These are phyloP conservation scores for Scrobipalpa atriplicella DNA, from an alignment of 2,888 invertebrate genomes.

Conservation along the genomic window DNA sequence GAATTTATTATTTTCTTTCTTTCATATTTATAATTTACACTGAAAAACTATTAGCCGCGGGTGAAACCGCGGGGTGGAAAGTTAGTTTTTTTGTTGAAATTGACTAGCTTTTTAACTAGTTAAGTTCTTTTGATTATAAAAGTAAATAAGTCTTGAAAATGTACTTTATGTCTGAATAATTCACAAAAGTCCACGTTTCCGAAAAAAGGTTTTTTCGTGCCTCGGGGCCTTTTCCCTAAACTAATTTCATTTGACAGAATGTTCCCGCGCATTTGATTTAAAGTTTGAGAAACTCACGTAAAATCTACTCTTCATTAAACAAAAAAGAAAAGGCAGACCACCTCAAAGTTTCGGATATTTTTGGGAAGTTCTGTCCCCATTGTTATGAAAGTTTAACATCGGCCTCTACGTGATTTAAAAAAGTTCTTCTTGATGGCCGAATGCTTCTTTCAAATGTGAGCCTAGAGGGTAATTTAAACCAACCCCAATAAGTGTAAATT, in stretches of 20 bases:
- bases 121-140: no score
- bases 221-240: not conserved
- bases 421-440: conserved; percentile 15
- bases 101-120: no score
- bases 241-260: conserved; percentile 11
- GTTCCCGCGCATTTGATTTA: conserved; percentile 14
- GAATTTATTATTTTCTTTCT: no score
- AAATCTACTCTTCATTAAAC: conserved; percentile 19
- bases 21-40: no score
- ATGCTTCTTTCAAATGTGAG: conserved; percentile 25
- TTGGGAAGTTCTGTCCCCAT: conserved; percentile 4
- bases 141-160: no score
- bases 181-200: not conserved
- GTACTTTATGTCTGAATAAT: not conserved
- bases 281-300: conserved; percentile 22
- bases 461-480: conserved; percentile 22
- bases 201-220: not conserved
- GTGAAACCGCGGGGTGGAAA: no score
- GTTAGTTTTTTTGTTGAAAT: no score
- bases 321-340: conserved; percentile 16
- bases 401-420: conserved; percentile 21
- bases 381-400: conserved; percentile 21
- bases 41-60: no score
- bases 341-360: conserved; percentile 4
- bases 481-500: not conserved